Base-by-base conservation (phyloP, 2,797 vertebrate genomes). In the Girardinus metallicus region DNA sequence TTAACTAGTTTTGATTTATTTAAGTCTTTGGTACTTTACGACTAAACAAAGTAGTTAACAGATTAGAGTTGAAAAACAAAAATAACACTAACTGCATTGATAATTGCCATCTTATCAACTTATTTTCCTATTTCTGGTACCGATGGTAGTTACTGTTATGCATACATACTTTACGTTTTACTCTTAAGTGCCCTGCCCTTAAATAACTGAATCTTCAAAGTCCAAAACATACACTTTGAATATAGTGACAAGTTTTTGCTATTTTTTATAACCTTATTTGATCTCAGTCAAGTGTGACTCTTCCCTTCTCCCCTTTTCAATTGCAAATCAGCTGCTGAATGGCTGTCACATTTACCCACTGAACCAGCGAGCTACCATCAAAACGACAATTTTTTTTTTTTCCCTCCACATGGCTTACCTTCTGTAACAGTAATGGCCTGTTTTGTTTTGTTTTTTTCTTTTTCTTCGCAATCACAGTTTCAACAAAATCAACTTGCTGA, bases 281-380 rank as follows among this genome's bases (percentile, higher is more conserved):
- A 86, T 79, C 83, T 83, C 34, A 16, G 81, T 74, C 75, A 77
- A 81, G 53, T 83, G 85, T 87, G 82, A 81, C 83, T 60, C 80
- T 84, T 23, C 77, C n/a, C 46, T 31, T 79, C 44, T 79, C n/a
- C 70, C 49, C 43, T 43, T 76, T 81, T 85, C 83, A 77, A 55
- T 77, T 0, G 1, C 85, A 85, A 73, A 86, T 62, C 83, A 85
- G 76, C 72, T 75, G 46, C 85, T 89, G 85, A 88, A 90, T 83
- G 84, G 80, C 51, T 82, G 84, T 79, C 44, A 41, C 75, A 80
- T 86, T 88, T 87, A 81, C 78, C 86, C 86, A 80, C 85, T 79
- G 84, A 88, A 82, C 85, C 82, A 60, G 83, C 75, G 76, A 86
- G 81, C 77, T 31, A 76, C 72, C 73, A 87, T 85, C 84, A 87